A percentile compares a stretch with the other conserved stretches of the same genome.
phyloP scores from a whole-genome alignment of 2,888 invertebrate genomes.

The Creontiades dilutus region DNA sequence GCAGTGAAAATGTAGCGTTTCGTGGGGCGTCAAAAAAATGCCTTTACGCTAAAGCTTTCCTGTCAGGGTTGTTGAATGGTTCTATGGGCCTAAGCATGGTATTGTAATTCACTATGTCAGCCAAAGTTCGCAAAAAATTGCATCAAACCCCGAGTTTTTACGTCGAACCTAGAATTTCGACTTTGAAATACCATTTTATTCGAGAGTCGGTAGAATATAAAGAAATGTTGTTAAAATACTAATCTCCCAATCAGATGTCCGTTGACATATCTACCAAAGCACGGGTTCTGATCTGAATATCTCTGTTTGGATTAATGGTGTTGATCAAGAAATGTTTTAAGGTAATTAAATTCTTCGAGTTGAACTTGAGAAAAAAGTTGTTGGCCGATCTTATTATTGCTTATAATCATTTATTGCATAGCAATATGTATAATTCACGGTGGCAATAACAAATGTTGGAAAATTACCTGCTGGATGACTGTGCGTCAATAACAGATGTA shows the following conservation, averaged over 20 bases:
- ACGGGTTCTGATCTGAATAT: constrained; percentile 32
- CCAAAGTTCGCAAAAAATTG: constrained; percentile 35
- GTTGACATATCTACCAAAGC: constrained; percentile 57
- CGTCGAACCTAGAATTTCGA: constrained; percentile 46
- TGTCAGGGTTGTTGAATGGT: constrained; percentile 26
- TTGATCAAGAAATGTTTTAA: too few relatives aligned
- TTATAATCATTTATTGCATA: too few relatives aligned
- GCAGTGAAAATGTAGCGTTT: constrained; percentile 37
- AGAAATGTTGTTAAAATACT: constrained; percentile 52
- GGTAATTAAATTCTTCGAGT: too few relatives aligned
- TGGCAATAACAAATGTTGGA: too few relatives aligned
- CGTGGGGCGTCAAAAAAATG: constrained; percentile 45
- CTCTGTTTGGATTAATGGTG: constrained; percentile 30
- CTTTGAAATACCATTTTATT: constrained; percentile 43
- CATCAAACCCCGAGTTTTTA: constrained; percentile 31
- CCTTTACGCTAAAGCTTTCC: constrained; percentile 28
- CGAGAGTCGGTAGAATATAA: constrained; percentile 37
- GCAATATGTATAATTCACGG: too few relatives aligned
- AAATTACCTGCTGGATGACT: too few relatives aligned
- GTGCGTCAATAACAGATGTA: too few relatives aligned
- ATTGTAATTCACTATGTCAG: constrained; percentile 44
- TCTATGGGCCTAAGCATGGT: constrained; percentile 31
- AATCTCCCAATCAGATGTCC: constrained; percentile 49
- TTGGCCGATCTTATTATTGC: too few relatives aligned
- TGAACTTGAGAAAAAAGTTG: too few relatives aligned